Evolutionary conservation across 2,113 vertebrate genomes (phyloP), one percentile per base, ranked within the genome.

Genomic region (Brachionichthys hirsutus): DNA sequence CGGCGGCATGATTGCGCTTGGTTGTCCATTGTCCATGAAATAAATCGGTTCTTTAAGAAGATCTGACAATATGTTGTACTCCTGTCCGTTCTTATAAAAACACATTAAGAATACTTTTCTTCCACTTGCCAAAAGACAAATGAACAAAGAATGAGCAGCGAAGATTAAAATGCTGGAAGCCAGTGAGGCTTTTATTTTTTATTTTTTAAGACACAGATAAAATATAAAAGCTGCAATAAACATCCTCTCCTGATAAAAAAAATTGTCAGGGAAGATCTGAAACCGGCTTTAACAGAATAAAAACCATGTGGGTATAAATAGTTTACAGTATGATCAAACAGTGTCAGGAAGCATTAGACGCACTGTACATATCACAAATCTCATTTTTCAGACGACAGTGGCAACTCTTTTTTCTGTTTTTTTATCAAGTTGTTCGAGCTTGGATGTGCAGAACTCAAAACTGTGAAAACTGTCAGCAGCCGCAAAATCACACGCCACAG

Each of bases 401-500:
- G 48, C 57, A 82, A 75, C 70, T 54, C 62, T 61, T 42, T 76
- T 65, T 30, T 59, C 47, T 50, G 62, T 71, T 73, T 84, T 73
- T 84, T 77, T 56, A 82, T 81, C 47, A 71, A 76, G 68, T 58
- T 20, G 46, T 71, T 79, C 18, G 60, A 69, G 44, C 75, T 38
- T 62, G 73, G 50, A 84, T 70, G 67, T 12, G 65, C 51, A 62
- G 45, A 77, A 63, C 3, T 60, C 54, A 43, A 60, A 74, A 74
- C 57, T 85, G 80, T 75, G 74, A 55, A 78, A 87, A 73, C 75
- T 73, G 74, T 82, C 62, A 66, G 69, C 52, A 65, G 72, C 77
- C 64, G 57, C 72, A 52, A 77, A 84, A 85, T 63, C 73, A 65
- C 59, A 61, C 66, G 75, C 57, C 43, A 58, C 41, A 62, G 65